Base-by-base conservation (phyloP, 2,113 vertebrate genomes). In the Sarotherodon lohbergeri region DNA sequence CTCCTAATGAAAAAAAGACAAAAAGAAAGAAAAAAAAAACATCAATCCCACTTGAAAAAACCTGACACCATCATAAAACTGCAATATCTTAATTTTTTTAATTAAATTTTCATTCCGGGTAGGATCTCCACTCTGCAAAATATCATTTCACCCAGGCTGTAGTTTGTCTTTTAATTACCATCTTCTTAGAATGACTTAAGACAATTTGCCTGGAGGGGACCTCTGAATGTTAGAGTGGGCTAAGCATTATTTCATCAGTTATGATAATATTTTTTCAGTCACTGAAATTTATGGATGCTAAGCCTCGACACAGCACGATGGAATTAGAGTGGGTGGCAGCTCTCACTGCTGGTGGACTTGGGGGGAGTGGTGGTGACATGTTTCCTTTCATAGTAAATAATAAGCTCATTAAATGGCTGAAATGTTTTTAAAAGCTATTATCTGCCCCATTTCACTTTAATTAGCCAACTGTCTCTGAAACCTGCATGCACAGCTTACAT, bases 361-460 rank as follows among this genome's bases (percentile, higher is more conserved):
- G 52, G 48, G 27, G 55, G 56, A 54, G 46, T 16, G 43, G n/a
- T 14, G 76, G 59, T 84, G 92, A 92, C 89, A 92, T 66, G 9
- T 95, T 93, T 85, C 88, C 86, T 93, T 94, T 91, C 90, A 89
- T 76, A 88, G 90, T 94, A 93, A 95, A 94, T 92, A 95, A 95
- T 93, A 95, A 95, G 89, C 91, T 94, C 91, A 93, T 95, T 95
- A 95, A 94, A 94, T 93, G 91, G 92, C 85, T 90, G 90, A 92
- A 93, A 95, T 95, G 92, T 95, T 95, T 95, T 94, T 93, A 93
- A 94, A 94, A 95, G 93, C 93, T 88, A 96, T 96, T 95, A 95
- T 95, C 93, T 94, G 94, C 87, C 90, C 92, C 94, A 94, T 95
- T 95, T 95, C 94, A 93, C 91, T 95, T 95, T 92, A 95, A 95